Evolutionary conservation across 2,888 invertebrate genomes (phyloP).

Genomic region (Nebria salina): DNA sequence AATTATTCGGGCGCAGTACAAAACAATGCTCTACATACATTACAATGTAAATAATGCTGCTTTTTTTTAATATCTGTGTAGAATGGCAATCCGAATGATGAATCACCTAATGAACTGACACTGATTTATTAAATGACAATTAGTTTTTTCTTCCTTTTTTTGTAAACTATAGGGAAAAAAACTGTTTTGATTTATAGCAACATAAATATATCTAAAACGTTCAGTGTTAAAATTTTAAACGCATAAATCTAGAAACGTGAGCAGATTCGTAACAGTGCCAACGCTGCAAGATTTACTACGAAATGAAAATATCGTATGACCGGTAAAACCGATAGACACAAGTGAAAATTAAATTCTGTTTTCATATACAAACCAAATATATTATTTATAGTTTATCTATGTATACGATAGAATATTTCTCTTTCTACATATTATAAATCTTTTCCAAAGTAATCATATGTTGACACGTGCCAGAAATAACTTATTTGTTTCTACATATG

Average conservation of each 20-base stretch:
- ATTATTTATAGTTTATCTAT: neutral
- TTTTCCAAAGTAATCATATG: neutral
- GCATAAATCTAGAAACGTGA: constrained; percentile 46
- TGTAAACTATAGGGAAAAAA: constrained; percentile 18
- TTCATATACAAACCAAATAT: neutral
- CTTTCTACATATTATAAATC: neutral
- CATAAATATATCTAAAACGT: constrained; percentile 44
- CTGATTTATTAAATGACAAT: constrained; percentile 16
- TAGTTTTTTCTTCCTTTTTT: constrained; percentile 12
- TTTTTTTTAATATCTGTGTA: neutral
- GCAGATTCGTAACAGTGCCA: constrained; percentile 44
- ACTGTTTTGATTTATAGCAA: constrained; percentile 36
- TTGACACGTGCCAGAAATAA: neutral
- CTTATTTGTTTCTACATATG: neutral
- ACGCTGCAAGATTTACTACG: constrained; percentile 38
- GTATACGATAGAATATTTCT: neutral
- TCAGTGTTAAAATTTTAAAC: constrained; percentile 39
- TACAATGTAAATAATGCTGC: neutral
- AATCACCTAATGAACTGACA: constrained; percentile 4
- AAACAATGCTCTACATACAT: neutral
- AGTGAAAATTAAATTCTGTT: constrained; percentile 11
- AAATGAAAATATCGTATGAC: constrained; percentile 38
- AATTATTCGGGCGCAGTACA: neutral
- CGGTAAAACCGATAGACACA: neutral
- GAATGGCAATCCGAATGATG: neutral